A percentile compares a stretch with the other conserved stretches of the same genome.
Conservation (phyloP, 2,113 vertebrate genomes). For the Loxodonta africana region DNA sequence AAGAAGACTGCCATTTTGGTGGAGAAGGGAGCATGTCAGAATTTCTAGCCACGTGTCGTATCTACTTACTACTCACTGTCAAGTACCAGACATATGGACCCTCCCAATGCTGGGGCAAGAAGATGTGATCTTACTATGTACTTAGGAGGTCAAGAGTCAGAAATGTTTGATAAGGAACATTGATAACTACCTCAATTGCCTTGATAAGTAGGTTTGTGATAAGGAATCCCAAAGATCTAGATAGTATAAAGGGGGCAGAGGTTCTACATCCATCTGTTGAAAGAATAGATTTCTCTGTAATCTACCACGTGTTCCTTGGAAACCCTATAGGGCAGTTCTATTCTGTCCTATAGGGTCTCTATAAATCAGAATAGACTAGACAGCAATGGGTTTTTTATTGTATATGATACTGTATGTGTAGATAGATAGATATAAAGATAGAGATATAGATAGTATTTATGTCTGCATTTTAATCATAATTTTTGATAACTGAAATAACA, state of each 20-base stretch:
- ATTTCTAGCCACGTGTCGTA: not conserved
- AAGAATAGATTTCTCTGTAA: not conserved
- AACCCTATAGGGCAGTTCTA: too few species aligned
- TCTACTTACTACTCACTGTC: not conserved
- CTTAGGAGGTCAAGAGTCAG: not conserved
- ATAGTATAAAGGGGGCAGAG: not conserved
- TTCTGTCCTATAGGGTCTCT: too few species aligned
- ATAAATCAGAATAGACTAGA: too few species aligned
- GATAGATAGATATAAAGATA: not conserved
- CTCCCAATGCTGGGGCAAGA: not conserved
- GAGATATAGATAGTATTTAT: not conserved
- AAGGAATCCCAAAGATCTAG: not conserved
- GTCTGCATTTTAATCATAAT: not conserved
- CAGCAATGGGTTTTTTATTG: not conserved
- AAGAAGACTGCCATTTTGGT: not conserved
- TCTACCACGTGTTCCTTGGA: too few species aligned
- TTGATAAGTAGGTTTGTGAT: not conserved
- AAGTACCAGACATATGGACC: not conserved
- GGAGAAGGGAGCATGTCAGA: not conserved
- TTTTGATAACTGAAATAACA: not conserved
- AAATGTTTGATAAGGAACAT: not conserved
- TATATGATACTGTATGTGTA: not conserved
- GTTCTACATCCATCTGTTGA: not conserved
- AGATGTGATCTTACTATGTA: not conserved
- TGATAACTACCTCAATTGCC: not conserved